Percentiles rank a stretch among this genome's conserved stretches.
These are phyloP conservation scores for Ispidina picta DNA, from an alignment of 2,797 vertebrate species.

Conservation along the genomic window DNA sequence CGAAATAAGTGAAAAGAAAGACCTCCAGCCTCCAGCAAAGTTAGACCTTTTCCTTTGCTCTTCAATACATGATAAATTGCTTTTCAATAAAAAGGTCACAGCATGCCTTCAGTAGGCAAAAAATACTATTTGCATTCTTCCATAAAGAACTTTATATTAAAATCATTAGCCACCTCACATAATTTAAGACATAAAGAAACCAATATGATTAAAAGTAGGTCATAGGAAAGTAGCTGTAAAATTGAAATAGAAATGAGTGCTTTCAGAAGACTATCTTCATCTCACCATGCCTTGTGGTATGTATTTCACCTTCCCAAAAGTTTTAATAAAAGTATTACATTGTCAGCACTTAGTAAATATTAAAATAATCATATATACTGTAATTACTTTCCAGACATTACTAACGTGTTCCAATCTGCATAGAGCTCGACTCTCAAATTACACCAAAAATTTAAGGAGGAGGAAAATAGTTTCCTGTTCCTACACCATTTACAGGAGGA, in stretches of 20 bases:
- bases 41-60: not conserved
- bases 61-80: conserved; percentile 23
- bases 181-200: conserved; percentile 32
- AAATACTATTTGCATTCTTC: conserved; percentile 62
- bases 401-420: conserved; percentile 41
- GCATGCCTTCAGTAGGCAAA: conserved; percentile 38
- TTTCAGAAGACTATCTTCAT: conserved; percentile 25
- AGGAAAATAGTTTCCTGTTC: conserved; percentile 34
- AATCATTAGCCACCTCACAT: conserved; percentile 38
- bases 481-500: not conserved
- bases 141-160: conserved; percentile 28
- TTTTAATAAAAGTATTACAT: conserved; percentile 51
- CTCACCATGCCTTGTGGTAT: not conserved
- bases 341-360: conserved; percentile 62
- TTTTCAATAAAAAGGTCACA: conserved; percentile 27
- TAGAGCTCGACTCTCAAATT: conserved; percentile 34
- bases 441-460: not conserved
- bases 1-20: not conserved
- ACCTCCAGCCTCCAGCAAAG: not conserved
- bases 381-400: conserved; percentile 47
- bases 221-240: conserved; percentile 13
- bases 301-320: conserved; percentile 19
- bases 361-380: conserved; percentile 49
- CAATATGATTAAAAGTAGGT: conserved; percentile 35
- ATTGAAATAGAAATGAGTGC: conserved; percentile 44